Conservation (phyloP, 1,140 invertebrate species). For the Agrypnia vestita region DNA sequence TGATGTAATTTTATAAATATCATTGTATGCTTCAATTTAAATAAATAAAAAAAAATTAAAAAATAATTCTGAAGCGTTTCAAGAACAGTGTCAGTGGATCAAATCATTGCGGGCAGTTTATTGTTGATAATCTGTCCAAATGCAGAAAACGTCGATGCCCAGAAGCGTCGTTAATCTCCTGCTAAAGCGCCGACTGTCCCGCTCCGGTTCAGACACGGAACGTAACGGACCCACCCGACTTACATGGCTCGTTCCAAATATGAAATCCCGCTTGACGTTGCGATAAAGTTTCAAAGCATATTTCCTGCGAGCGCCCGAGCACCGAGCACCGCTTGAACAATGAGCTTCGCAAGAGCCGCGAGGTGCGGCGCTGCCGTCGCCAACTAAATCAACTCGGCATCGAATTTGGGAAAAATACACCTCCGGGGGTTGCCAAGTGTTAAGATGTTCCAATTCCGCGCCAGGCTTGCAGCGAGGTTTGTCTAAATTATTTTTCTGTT, state of each 20-base stretch:
- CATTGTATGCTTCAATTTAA: too few species aligned
- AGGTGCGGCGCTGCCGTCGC: constrained; percentile 9
- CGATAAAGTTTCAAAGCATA: constrained; percentile 18
- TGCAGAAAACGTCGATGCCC: neutral
- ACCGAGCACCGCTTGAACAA: constrained; percentile 19
- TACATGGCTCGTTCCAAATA: constrained; percentile 14
- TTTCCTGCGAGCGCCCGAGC: neutral
- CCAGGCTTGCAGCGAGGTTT: too few species aligned
- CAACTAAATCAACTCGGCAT: constrained; percentile 18
- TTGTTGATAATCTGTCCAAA: neutral
- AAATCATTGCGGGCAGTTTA: too few species aligned
- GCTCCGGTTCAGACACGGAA: neutral
- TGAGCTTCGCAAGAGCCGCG: neutral
- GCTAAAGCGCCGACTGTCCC: constrained; percentile 11
- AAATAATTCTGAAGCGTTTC: too few species aligned
- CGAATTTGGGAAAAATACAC: neutral
- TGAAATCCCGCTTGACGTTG: neutral
- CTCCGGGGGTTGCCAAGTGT: neutral
- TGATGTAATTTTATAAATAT: too few species aligned
- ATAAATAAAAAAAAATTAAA: too few species aligned
- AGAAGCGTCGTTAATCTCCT: constrained; percentile 17
- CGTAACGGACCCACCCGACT: neutral
- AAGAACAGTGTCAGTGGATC: too few species aligned
- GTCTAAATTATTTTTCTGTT: too few species aligned
- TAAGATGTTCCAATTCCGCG: too few species aligned